A percentile compares a stretch with the other conserved stretches of the same genome.
Conservation (phyloP, 2,888 invertebrate genomes). For the Apamea sordens region DNA sequence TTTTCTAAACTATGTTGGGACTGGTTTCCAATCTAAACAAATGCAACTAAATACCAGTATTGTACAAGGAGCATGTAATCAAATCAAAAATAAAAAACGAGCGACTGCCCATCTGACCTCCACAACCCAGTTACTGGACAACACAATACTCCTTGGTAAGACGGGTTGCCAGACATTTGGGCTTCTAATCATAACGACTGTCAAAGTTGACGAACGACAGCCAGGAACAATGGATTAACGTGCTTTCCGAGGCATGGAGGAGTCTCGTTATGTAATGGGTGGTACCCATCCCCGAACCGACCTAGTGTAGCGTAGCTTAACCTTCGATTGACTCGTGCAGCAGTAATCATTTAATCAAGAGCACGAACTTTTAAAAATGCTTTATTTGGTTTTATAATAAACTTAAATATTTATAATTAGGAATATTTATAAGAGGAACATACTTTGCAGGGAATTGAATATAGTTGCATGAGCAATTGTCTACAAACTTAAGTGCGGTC, state of each 20-base stretch:
- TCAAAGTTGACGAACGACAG: neutral
- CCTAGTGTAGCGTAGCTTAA: neutral
- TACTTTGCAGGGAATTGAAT: no score
- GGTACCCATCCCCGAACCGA: neutral
- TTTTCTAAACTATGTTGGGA: neutral
- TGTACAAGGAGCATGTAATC: neutral
- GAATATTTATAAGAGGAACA: no score
- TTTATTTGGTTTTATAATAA: neutral
- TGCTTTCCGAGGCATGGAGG: neutral
- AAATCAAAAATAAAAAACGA: no score
- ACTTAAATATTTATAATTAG: neutral
- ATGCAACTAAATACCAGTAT: neutral
- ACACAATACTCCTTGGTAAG: neutral
- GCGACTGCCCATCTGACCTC: neutral
- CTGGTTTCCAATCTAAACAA: neutral
- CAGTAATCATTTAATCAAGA: neutral
- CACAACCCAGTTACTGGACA: neutral
- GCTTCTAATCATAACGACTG: neutral
- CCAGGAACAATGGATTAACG: neutral
- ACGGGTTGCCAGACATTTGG: no score
- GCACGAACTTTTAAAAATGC: neutral
- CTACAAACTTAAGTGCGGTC: neutral
- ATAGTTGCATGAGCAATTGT: neutral
- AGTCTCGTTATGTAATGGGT: no score
- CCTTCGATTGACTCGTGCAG: no score